Percentiles rank a stretch among this genome's conserved stretches.
These are phyloP conservation scores for Kudoa iwatai DNA, from an alignment of 30 jellyfish, hydroid and myxozoan genomes.

Conservation along the genomic window DNA sequence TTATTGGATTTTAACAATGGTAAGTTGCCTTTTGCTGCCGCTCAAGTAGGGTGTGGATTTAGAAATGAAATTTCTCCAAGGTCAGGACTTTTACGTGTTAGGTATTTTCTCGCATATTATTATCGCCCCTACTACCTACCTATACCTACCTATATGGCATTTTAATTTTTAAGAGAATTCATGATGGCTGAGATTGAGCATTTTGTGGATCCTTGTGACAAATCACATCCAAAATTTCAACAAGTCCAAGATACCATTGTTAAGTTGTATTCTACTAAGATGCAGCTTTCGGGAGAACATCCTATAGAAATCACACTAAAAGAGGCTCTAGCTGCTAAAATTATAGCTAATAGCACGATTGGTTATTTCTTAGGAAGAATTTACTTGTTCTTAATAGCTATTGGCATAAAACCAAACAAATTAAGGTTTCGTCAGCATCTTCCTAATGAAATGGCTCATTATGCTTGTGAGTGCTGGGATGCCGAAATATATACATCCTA, in stretches of 20 bases:
- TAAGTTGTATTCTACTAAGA: constrained; percentile 12
- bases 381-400: constrained; percentile 22
- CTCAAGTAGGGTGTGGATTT: constrained; percentile 87
- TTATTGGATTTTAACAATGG: constrained; percentile 66
- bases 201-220: constrained; percentile 63
- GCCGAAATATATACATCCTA: constrained; percentile 59
- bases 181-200: constrained; percentile 89
- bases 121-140: not conserved
- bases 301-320: constrained; percentile 14
- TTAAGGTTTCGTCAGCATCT: constrained; percentile 81
- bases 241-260: constrained; percentile 21
- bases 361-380: constrained; percentile 66
- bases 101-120: constrained; percentile 7
- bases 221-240: constrained; percentile 27
- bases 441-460: constrained; percentile 93
- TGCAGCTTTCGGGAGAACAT: constrained; percentile 53
- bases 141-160: not conserved
- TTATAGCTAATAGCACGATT: constrained; percentile 19
- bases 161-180: constrained; percentile 17
- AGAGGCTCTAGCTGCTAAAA: constrained; percentile 17
- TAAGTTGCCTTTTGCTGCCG: constrained; percentile 83
- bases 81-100: constrained; percentile 61
- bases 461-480: constrained; percentile 98
- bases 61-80: constrained; percentile 93
- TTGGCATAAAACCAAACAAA: constrained; percentile 31